phyloP scores from a whole-genome alignment of 2,888 invertebrate species.

The Atrina japonica region DNA sequence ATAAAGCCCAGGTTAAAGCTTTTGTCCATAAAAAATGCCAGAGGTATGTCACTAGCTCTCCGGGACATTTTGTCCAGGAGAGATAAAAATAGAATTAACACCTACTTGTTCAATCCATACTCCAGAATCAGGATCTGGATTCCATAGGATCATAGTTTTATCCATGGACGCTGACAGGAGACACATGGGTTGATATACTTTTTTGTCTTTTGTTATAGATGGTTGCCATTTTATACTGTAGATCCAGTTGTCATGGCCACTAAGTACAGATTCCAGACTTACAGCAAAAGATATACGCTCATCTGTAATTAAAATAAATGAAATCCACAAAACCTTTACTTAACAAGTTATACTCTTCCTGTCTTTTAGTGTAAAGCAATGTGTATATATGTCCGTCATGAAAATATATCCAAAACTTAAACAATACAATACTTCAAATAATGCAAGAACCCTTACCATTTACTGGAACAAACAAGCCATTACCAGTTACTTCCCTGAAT shows the following conservation, averaged over 20 bases:
- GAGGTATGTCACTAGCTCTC: too few species aligned
- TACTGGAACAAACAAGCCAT: too few species aligned
- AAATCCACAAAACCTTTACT: too few species aligned
- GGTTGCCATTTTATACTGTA: constrained; percentile 94
- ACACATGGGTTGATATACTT: constrained; percentile 74
- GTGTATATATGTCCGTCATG: neutral
- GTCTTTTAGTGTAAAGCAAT: neutral
- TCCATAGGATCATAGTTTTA: constrained; percentile 95
- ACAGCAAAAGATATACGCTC: constrained; percentile 81
- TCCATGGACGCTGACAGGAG: constrained; percentile 95
- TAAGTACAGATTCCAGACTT: constrained; percentile 91
- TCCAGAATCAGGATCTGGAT: constrained; percentile 84
- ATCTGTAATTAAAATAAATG: constrained; percentile 45
- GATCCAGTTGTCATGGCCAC: constrained; percentile 96
- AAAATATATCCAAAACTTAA: too few species aligned
- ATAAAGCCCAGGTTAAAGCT: too few species aligned
- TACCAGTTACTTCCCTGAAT: too few species aligned
- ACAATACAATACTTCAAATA: too few species aligned
- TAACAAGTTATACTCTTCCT: too few species aligned
- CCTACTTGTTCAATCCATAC: constrained; percentile 87
- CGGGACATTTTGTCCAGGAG: too few species aligned
- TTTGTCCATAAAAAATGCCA: too few species aligned
- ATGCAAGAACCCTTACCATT: too few species aligned
- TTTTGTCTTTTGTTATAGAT: constrained; percentile 52
- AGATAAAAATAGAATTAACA: too few species aligned